These are phyloP conservation scores for Mustelus asterias DNA, from an alignment of 2,113 vertebrate species.

Conservation along the genomic window DNA sequence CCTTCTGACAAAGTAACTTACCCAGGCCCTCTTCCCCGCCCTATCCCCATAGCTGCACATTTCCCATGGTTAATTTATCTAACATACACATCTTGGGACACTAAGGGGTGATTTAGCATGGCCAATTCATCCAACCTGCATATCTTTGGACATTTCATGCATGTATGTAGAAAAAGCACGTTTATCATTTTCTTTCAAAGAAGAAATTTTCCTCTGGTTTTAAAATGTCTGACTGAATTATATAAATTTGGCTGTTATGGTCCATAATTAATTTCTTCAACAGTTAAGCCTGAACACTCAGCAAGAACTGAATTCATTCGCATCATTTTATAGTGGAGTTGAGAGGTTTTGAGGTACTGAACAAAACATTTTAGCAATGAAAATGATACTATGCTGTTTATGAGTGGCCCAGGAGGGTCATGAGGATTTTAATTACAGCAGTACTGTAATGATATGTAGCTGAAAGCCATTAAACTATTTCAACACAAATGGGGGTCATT, in stretches of 20 bases:
- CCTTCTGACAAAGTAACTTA: too few species aligned
- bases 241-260: neutral
- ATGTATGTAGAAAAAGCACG: neutral
- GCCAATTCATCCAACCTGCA: too few species aligned
- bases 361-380: constrained; percentile 10
- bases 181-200: neutral
- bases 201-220: neutral
- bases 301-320: neutral
- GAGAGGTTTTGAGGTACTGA: neutral
- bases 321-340: neutral
- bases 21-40: too few species aligned
- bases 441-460: neutral
- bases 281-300: neutral
- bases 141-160: too few species aligned
- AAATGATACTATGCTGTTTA: neutral
- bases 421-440: neutral
- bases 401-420: neutral
- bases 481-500: neutral
- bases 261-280: neutral
- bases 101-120: too few species aligned
- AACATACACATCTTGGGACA: too few species aligned
- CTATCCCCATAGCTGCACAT: too few species aligned
- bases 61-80: too few species aligned
- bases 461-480: neutral
- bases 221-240: neutral